phyloP scores from a whole-genome alignment of 2,113 vertebrate genomes.

The Candoia aspera region DNA sequence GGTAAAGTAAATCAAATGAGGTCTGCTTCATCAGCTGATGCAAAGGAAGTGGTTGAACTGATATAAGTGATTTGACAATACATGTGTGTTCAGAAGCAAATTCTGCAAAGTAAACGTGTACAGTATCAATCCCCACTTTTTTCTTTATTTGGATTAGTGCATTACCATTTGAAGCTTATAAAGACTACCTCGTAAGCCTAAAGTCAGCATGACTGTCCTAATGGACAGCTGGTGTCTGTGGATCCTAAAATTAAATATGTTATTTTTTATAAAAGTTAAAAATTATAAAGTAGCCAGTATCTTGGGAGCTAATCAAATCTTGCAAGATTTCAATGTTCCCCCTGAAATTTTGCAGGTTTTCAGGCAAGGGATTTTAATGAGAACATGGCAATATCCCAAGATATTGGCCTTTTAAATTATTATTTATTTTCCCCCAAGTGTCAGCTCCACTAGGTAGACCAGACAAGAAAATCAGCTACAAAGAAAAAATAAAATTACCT shows the following conservation, averaged over 20 bases:
- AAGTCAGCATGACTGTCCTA: not conserved
- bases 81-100: not conserved
- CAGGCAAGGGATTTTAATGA: not conserved
- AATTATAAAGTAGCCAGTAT: not conserved
- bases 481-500: not conserved
- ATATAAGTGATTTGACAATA: no score
- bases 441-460: not conserved
- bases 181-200: not conserved
- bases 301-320: not conserved
- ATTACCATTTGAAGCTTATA: not conserved
- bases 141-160: not conserved
- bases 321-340: not conserved
- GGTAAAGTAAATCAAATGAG: not conserved
- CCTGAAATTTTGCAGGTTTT: not conserved
- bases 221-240: not conserved
- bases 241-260: not conserved
- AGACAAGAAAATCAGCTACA: not conserved
- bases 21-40: not conserved
- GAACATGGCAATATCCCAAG: not conserved
- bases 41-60: no score
- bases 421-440: not conserved
- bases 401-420: not conserved
- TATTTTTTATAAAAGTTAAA: not conserved
- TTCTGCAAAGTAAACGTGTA: not conserved
- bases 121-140: not conserved